Base-by-base conservation (phyloP, 2,113 vertebrate genomes). In the Dipodomys stephensi region DNA sequence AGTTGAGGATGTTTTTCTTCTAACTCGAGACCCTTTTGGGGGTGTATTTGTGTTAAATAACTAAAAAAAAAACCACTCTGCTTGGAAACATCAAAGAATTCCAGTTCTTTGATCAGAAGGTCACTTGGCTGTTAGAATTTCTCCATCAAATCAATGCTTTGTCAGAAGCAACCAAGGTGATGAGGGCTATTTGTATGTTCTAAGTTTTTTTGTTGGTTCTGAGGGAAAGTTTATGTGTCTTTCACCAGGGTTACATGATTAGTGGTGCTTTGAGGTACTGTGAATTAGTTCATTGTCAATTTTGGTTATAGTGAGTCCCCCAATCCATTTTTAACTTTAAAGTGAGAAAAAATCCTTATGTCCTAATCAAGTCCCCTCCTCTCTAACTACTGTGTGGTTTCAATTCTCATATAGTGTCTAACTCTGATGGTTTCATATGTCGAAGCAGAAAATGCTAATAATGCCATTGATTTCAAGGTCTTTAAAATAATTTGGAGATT, bases 41-140 rank as follows among this genome's bases (percentile, higher is more conserved):
- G 35, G 7, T 92, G 20, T 86, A 22, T 87, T 80, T 94, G 32
- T 95, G 73, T 84, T 94, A 92, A 93, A 90, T 80, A 81, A 85
- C 92, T 91, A 53, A 94, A 83, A 49, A 94, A 94, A 64, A 1
- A 49, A 49, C 49, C n/a, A 88, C 88, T 93, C n/a, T 81, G 64
- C 92, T 88, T 68, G 72, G 71, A 35, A 30, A 86, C 68, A 91
- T 94, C 67, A 92, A 91, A 95, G 86, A 80, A 93, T 94, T 93
- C 53, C 13, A 93, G 71, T 88, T 92, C 83, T 96, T 96, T 92
- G 65, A 96, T 95, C 62, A 76, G 49, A 93, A 92, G 71, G 0
- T 86, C 76, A 92, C 35, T 94, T 90, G 28, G 28, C 73, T 73
- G 73, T 95, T 90, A 90, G 82, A 97, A 96, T 93, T 92, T 93